Base-by-base conservation (phyloP, 2,888 invertebrate species). In the Cataglyphis livida region DNA sequence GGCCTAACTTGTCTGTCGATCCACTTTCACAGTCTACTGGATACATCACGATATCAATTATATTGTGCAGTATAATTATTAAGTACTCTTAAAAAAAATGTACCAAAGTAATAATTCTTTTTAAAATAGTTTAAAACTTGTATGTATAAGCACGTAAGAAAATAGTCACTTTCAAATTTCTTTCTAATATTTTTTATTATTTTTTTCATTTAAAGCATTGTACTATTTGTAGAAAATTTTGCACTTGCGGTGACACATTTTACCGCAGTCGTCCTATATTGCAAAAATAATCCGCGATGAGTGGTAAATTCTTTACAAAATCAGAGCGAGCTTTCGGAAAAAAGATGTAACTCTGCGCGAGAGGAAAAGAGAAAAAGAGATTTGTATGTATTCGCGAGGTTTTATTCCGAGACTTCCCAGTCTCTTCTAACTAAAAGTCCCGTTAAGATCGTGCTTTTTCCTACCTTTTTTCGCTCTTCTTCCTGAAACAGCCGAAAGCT, bases 1-100 rank as follows among this genome's bases (percentile, higher is more conserved):
- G 64, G 32, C 44, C 66, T 73, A 79, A 68, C 81, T 82, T 75
- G 57, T 79, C 64, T 57, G 57, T 70, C 76, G 61, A 86, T 73
- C 81, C 65, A 71, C 25, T 64, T 75, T 35, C 48, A 51, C 61
- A 15, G 35, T 62, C 10, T 35, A 15, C 18, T 6, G 28, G 4
- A 38, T 25, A n/a, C 51, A 64, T 51, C 51, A n/a, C 25, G 25
- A 75, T 51, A 38, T 65, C 38, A 65, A 51, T 65, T 62, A 62
- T 62, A 74, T 62, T 62, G 61, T 21, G 41, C 9, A 2, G 25
- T 28, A 73, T 73, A 61, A 73, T 61, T 59, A 59, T 18, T 51
- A 3, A 51, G 15, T 21, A 25, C 18, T 10, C 38, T 25, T 25
- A 25, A 25, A 71, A 71, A 5, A 6, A 57, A 32, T 51, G 35